These are phyloP conservation scores for Sipha maydis DNA, from an alignment of 2,888 invertebrate genomes.

Conservation along the genomic window DNA sequence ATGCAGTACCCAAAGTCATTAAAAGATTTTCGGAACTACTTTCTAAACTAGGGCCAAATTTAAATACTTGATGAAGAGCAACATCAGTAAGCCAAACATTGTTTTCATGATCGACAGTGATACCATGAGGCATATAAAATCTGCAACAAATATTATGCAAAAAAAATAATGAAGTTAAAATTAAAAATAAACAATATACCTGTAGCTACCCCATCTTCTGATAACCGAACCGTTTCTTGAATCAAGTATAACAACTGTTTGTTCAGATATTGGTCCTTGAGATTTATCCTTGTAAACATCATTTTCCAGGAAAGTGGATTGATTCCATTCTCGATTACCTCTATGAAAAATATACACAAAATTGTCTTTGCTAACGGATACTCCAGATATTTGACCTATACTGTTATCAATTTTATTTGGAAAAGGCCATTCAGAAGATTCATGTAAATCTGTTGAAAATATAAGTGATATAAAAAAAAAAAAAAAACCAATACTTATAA, in stretches of 20 bases:
- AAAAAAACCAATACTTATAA: neutral
- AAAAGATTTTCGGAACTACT: conserved; percentile 27
- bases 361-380: conserved; percentile 82
- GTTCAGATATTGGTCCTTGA: conserved; percentile 81
- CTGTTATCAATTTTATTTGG: conserved; percentile 34
- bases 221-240: conserved; percentile 80
- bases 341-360: conserved; percentile 88
- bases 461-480: neutral
- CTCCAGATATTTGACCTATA: conserved; percentile 85
- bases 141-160: neutral
- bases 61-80: conserved; percentile 93
- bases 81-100: conserved; percentile 97
- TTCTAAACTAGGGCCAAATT: conserved; percentile 67
- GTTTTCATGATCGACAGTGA: conserved; percentile 86
- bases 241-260: conserved; percentile 86
- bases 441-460: conserved; percentile 46
- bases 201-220: conserved; percentile 82
- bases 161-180: neutral
- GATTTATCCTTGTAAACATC: conserved; percentile 42
- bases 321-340: conserved; percentile 81
- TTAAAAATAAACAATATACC: conserved; percentile 8
- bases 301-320: conserved; percentile 70
- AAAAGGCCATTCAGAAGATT: conserved; percentile 54
- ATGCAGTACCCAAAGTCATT: conserved; percentile 66
- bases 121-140: conserved; percentile 93